phyloP scores from a whole-genome alignment of 2,113 vertebrate genomes.

The Laticauda colubrina region DNA sequence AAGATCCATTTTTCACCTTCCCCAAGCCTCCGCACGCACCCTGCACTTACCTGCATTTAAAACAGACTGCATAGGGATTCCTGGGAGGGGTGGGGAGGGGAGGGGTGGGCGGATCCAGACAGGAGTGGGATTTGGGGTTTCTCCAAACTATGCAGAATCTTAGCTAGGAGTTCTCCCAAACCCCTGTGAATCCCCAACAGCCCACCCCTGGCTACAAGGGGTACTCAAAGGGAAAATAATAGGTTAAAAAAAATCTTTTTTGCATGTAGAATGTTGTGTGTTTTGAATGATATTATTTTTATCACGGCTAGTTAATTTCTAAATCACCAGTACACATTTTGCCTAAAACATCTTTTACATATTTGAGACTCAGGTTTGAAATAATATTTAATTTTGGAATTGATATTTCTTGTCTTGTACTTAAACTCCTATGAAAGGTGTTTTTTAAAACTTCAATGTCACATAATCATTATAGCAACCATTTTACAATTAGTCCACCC shows the following conservation, averaged over 20 bases:
- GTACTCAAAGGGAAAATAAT: not conserved
- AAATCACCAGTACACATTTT: not conserved
- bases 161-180: too few species aligned
- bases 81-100: too few species aligned
- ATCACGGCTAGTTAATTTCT: not conserved
- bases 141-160: too few species aligned
- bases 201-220: not conserved
- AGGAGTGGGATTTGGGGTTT: too few species aligned
- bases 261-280: not conserved
- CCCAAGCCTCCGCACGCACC: too few species aligned
- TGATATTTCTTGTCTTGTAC: not conserved
- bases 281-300: not conserved
- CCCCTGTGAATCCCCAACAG: too few species aligned
- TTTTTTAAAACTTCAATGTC: not conserved
- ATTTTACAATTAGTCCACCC: not conserved
- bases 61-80: too few species aligned
- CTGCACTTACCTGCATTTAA: too few species aligned
- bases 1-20: too few species aligned
- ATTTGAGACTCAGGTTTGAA: not conserved
- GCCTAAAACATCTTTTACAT: not conserved
- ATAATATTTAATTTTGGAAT: not conserved
- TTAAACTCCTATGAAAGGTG: not conserved
- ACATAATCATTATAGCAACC: not conserved
- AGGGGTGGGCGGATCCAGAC: too few species aligned
- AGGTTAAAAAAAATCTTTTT: not conserved